phyloP scores from a whole-genome alignment of 2,888 invertebrate genomes.

The Trachelus troglodyta region DNA sequence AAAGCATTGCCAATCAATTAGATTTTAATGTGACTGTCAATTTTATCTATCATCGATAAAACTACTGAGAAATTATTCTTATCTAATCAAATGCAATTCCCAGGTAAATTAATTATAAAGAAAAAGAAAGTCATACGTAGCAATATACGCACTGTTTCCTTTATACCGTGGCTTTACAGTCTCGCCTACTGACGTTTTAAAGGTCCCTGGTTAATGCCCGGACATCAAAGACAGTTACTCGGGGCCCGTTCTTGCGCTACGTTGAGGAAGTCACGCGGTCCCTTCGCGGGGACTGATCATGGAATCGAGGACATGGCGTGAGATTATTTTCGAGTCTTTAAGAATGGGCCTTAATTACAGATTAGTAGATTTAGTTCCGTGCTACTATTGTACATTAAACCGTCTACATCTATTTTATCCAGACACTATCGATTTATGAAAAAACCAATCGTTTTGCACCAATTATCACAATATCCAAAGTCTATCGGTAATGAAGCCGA shows the following conservation, averaged over 20 bases:
- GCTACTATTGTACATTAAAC: background rate
- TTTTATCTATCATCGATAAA: background rate
- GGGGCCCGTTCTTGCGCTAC: conserved; percentile 25
- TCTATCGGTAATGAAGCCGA: background rate
- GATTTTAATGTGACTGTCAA: background rate
- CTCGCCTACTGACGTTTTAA: background rate
- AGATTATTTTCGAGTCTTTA: background rate
- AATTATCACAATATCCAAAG: background rate
- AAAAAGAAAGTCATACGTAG: background rate
- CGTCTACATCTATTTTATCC: background rate
- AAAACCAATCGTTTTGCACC: background rate
- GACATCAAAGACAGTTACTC: background rate
- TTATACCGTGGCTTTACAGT: background rate
- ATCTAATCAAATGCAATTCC: background rate
- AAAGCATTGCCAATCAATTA: conserved; percentile 23
- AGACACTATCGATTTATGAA: background rate
- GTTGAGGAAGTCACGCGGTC: conserved; percentile 51
- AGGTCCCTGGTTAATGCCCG: background rate
- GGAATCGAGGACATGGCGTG: background rate
- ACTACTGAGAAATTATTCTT: background rate
- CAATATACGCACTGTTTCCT: background rate
- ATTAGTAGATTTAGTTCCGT: background rate
- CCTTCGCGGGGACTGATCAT: background rate
- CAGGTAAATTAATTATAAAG: background rate
- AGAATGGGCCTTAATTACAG: background rate